Percentiles rank a stretch among this genome's conserved stretches.
These are phyloP conservation scores for Oscheius sp. DNA, from an alignment of 2,888 invertebrate species.

Conservation along the genomic window DNA sequence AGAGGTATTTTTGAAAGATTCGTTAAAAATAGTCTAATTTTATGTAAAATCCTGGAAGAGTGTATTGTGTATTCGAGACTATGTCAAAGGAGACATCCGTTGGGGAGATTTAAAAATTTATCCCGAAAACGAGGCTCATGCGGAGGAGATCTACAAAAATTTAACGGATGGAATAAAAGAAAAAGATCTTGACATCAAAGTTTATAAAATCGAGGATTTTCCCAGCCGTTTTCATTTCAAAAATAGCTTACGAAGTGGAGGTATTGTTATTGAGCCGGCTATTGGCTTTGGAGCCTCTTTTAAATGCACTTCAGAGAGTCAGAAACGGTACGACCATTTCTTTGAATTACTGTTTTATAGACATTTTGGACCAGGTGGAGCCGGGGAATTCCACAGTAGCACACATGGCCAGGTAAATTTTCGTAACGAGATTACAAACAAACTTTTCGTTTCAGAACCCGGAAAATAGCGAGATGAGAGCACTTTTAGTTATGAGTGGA, in stretches of 20 bases:
- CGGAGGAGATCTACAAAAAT: slow-evolving; percentile 36
- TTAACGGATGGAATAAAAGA: slow-evolving; percentile 43
- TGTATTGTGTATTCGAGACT: slow-evolving; percentile 50
- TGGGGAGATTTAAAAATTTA: slow-evolving; percentile 54
- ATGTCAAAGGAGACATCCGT: slow-evolving; percentile 41
- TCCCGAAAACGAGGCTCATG: slow-evolving; percentile 50
- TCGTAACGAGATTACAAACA: too few species aligned
- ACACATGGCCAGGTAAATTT: slow-evolving; percentile 51
- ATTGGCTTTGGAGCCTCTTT: slow-evolving; percentile 45
- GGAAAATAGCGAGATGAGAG: slow-evolving; percentile 47
- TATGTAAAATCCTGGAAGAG: slow-evolving; percentile 42
- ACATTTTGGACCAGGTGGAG: slow-evolving; percentile 17
- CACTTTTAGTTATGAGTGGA: slow-evolving; percentile 56
- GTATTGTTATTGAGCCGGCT: slow-evolving; percentile 73
- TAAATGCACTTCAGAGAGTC: slow-evolving; percentile 33
- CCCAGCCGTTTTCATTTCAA: slow-evolving; percentile 77
- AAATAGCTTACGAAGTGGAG: slow-evolving; percentile 74
- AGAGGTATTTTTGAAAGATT: slow-evolving; percentile 37
- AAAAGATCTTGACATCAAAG: slow-evolving; percentile 38
- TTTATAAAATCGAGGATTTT: slow-evolving; percentile 72
- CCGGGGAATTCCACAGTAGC: slow-evolving; percentile 30
- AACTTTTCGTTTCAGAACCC: too few species aligned
- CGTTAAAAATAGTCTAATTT: not conserved
- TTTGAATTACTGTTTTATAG: not conserved
- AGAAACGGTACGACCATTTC: slow-evolving; percentile 31